Evolutionary conservation across 2,888 invertebrate species (phyloP), one percentile per base, ranked within the genome.

Genomic region (Eupsilia transversa): DNA sequence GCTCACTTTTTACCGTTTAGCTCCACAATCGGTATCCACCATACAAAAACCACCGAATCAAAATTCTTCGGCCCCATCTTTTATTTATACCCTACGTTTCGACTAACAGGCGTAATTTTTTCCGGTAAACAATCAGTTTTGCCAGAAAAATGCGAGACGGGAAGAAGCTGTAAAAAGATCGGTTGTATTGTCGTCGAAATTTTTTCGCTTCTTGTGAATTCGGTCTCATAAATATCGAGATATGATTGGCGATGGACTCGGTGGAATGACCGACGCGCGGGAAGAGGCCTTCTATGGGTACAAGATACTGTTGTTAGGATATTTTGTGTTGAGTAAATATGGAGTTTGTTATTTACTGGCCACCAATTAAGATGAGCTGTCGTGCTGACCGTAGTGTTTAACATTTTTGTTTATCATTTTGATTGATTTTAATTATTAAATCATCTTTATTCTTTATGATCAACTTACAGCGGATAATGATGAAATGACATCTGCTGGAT

Each of bases 61-160:
- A 96, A 96, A 96, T 96, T 96, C 96, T 92, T 92, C 88, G 91
- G 85, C 87, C 91, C 77, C 94, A 96, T 96, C 95, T 96, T 96
- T 96, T 96, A 96, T 96, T 96, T 95, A 96, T 96, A 87, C 90
- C 86, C 90, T 87, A 91, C 93, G 93, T 92, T 94, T 93, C 94
- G 93, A 91, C 94, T 96, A 96, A 96, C 96, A 95, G 96, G 92
- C 94, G 95, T 96, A 95, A 96, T 96, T 96, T 96, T 96, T 96
- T 96, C 96, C 96, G 94, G 93, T 94, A 96, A 96, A 96, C 96
- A 96, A 96, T 96, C 96, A 95, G 93, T 96, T 96, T 96, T 96
- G 95, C 90, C 94, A 93, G 95, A 96, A 96, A 96, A 96, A 95
- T 96, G 94, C 95, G 94, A 92, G 92, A 93, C 94, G 94, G 89